Evolutionary conservation across 2,797 vertebrate genomes (phyloP), one percentile per base, ranked within the genome.

Genomic region (Hydrocynus forskahlii): DNA sequence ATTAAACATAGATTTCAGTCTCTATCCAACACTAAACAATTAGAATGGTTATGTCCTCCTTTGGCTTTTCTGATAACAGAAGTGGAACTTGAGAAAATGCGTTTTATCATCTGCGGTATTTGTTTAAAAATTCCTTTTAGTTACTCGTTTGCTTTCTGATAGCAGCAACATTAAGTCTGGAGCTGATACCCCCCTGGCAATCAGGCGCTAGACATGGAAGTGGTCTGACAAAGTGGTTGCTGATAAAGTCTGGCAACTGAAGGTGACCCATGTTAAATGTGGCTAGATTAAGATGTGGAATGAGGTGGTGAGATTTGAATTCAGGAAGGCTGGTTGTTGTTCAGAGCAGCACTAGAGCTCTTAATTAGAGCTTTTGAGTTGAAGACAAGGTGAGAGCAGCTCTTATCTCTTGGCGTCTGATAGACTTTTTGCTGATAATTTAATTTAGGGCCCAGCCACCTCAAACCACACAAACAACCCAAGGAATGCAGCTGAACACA

Each of bases 161-260:
- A 80, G 63, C 63, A 62, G 70, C 67, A 72, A n/a, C 77, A 72
- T 19, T 25, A 54, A 59, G 59, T 81, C n/a, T 63, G 76, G 48
- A 54, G 73, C 54, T 59, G 48, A 59, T n/a, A 63, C 17, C 35
- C n/a, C 7, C 16, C 4, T 35, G 70, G 67, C 55, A 55, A 75
- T 63, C 35, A 4, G 29, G 38, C 48, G n/a, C 60, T 75, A 66
- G 60, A 45, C 50, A 55, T 57, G 17, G 21, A 35, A 48, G 29
- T 35, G 75, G 12, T 6, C 16, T 73, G 73, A 76, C 7, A 17
- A 40, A 74, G 84, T 74, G 48, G 67, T 8, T 35, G 73, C 50
- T 83, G 81, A 83, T 75, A 80, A 62, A 75, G 69, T 74, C 80
- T 60, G 54, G 29, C n/a, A 38, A 19, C 64, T 76, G 74, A 82